phyloP scores from a whole-genome alignment of 2,888 invertebrate genomes.

The Argyra leucocephala region DNA sequence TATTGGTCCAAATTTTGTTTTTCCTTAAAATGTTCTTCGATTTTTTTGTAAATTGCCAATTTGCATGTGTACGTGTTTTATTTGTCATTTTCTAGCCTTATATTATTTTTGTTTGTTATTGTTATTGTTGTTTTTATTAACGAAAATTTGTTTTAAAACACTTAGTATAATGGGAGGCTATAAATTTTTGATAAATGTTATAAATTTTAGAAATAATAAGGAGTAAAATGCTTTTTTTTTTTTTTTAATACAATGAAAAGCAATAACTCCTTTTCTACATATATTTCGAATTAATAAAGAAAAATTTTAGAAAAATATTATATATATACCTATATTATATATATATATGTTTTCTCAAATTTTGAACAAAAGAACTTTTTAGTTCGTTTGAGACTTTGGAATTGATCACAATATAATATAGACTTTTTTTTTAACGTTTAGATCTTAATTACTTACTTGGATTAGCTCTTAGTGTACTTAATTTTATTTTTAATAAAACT shows the following conservation, averaged over 20 bases:
- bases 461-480: too few relatives aligned
- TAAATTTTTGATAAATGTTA: background rate
- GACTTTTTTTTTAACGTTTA: too few relatives aligned
- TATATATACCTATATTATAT: too few relatives aligned
- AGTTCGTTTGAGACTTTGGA: too few relatives aligned
- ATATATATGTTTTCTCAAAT: too few relatives aligned
- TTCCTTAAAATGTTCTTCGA: background rate
- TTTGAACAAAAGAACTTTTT: too few relatives aligned
- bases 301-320: too few relatives aligned
- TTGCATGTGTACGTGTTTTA: conserved; percentile 4
- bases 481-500: too few relatives aligned
- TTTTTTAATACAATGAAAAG: background rate
- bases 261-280: background rate
- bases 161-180: background rate
- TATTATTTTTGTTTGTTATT: background rate
- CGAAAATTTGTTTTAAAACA: background rate
- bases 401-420: too few relatives aligned
- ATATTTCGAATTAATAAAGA: too few relatives aligned
- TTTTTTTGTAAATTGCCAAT: background rate
- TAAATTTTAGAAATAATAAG: background rate
- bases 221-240: background rate
- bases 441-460: too few relatives aligned
- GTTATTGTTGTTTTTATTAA: background rate
- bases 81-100: background rate
- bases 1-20: background rate